Percentiles rank a stretch among this genome's conserved stretches.
These are phyloP conservation scores for Aphelenchoides fujianensis DNA, from an alignment of 1,140 invertebrate species.

Conservation along the genomic window DNA sequence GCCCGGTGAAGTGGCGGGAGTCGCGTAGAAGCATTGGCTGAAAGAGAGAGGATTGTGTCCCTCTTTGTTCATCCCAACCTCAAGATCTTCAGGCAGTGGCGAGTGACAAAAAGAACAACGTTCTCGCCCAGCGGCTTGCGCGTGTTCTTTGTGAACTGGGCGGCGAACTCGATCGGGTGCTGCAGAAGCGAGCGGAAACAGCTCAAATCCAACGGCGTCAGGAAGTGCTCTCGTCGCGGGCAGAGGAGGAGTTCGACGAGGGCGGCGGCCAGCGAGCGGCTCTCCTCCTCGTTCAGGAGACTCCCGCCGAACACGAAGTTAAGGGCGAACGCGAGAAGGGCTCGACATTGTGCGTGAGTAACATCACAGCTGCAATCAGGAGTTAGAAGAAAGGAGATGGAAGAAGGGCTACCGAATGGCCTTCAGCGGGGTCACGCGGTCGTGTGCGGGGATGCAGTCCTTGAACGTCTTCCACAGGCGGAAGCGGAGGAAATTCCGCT, in stretches of 20 bases:
- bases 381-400: background rate
- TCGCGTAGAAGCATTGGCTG: slow-evolving; percentile 4
- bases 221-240: background rate
- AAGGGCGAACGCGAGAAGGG: background rate
- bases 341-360: background rate
- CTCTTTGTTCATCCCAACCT: background rate
- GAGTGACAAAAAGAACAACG: background rate
- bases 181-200: background rate
- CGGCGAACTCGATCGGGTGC: background rate
- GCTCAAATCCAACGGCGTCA: background rate
- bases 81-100: background rate
- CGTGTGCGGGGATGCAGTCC: background rate
- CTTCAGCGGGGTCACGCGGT: background rate
- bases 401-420: background rate
- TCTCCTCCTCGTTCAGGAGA: background rate
- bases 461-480: background rate
- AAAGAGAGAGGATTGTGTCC: background rate
- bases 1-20: background rate
- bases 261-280: background rate
- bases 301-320: background rate
- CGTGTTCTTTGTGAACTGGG: background rate
- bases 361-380: background rate
- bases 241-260: background rate
- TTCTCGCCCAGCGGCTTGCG: background rate
- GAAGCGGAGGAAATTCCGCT: no score